Conservation (phyloP, 1,140 invertebrate genomes). For the Drosophila willistoni region DNA sequence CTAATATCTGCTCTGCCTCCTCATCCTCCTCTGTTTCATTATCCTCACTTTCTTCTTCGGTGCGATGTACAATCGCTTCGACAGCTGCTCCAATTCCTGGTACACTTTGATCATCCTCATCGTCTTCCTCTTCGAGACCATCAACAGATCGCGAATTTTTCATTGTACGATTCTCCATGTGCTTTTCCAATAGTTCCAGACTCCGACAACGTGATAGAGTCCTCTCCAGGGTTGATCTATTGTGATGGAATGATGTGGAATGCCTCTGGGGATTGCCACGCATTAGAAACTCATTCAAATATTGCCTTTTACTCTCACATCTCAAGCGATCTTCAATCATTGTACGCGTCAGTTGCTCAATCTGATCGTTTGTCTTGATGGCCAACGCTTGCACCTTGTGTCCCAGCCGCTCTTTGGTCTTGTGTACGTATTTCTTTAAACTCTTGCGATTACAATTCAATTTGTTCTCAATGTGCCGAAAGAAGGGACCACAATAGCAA, state of each 20-base stretch:
- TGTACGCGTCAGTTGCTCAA: conserved; percentile 88
- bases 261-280: conserved; percentile 57
- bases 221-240: conserved; percentile 85
- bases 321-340: conserved; percentile 87
- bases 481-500: conserved; percentile 91
- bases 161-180: conserved; percentile 81
- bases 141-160: conserved; percentile 74
- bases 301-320: conserved; percentile 87
- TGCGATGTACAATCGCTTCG: conserved; percentile 62
- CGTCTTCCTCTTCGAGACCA: conserved; percentile 55
- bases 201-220: conserved; percentile 87
- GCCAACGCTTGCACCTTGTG: conserved; percentile 94
- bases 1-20: conserved; percentile 1
- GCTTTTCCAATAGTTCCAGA: conserved; percentile 85
- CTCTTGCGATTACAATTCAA: conserved; percentile 93
- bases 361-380: conserved; percentile 89
- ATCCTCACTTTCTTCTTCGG: conserved; percentile 43
- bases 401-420: conserved; percentile 91
- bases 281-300: conserved; percentile 86
- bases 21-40: conserved; percentile 34
- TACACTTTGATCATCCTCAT: not conserved
- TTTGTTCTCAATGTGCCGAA: conserved; percentile 93
- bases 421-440: conserved; percentile 92
- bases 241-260: conserved; percentile 82
- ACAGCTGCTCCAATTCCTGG: conserved; percentile 25